Evolutionary conservation across 2,797 vertebrate species (phyloP), one percentile per base, ranked within the genome.

Genomic region (Ciconia nigra): DNA sequence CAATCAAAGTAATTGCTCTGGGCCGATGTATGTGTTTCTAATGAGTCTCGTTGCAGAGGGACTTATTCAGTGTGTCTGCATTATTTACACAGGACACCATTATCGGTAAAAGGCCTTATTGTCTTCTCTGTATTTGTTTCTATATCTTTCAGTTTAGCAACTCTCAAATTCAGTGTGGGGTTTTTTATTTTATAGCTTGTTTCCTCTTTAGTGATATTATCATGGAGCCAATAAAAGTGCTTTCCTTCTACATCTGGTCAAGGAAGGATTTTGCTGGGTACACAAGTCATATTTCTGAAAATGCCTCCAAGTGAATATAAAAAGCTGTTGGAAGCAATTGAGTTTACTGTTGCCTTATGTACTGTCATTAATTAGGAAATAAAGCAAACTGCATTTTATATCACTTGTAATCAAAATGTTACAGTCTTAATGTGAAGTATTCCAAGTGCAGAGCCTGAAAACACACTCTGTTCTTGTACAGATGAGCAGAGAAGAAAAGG

Each of bases 331-430:
- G 97, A 97, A 97, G 94, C 89, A 93, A 96, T 95, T 92, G 97
- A 94, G 92, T 97, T 97, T 96, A 97, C 44, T 86, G 87, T 95
- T 94, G 89, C 94, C 95, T 94, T 97, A 97, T 97, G 95, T 79
- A 92, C 90, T 70, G 66, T 39, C 97, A 96, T 97, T 97, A 96
- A 97, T 97, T 97, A 97, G 95, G 96, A 97, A 96, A 97, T 95
- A 96, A 96, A 97, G 54, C 44, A 86, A 97, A 96, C 37, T 76
- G 76, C 89, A 26, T 90, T 97, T 97, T 97, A 93, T 94, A 96
- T 93, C 76, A 91, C 95, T 94, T 92, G 93, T 93, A 97, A 96
- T 96, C 90, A 97, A 97, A 97, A 95, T 19, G 89, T 91, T 96
- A 90, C 46, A 44, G 62, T 63, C 92, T 92, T 93, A 92, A 79